Percentiles rank a stretch among this genome's conserved stretches.
Conservation (phyloP, 2,888 invertebrate species). For the Drosophila melanosoma region DNA sequence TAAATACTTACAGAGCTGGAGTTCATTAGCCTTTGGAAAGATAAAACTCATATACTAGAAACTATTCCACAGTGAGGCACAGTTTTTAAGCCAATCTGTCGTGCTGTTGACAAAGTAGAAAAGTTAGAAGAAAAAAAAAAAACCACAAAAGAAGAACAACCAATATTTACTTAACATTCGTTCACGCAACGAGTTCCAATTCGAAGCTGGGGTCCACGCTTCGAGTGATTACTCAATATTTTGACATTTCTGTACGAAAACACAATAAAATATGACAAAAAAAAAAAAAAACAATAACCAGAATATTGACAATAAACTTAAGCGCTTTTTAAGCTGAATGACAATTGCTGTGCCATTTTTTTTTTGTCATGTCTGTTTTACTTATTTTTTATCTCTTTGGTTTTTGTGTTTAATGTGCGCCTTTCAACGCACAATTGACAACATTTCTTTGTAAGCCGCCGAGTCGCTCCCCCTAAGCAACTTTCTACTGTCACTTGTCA, state of each 20-base stretch:
- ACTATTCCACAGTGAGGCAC: conserved; percentile 26
- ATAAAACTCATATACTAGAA: conserved; percentile 34
- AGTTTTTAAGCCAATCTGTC: conserved; percentile 36
- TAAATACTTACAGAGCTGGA: neutral
- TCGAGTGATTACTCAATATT: conserved; percentile 77
- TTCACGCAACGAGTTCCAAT: conserved; percentile 56
- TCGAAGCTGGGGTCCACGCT: conserved; percentile 52
- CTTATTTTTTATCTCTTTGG: conserved; percentile 14
- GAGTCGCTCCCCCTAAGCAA: conserved; percentile 57
- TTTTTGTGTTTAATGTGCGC: conserved; percentile 22
- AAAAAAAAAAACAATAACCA: conserved; percentile 44
- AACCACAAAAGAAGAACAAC: conserved; percentile 32
- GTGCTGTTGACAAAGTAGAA: conserved; percentile 48
- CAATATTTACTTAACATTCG: conserved; percentile 73
- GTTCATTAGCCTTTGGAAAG: conserved; percentile 53
- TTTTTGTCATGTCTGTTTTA: conserved; percentile 4
- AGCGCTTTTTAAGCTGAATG: conserved; percentile 75
- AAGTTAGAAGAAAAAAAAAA: conserved; percentile 3
- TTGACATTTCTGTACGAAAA: conserved; percentile 68
- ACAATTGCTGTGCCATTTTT: conserved; percentile 80
- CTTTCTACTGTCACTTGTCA: conserved; percentile 79
- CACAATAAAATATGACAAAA: conserved; percentile 7
- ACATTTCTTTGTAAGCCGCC: conserved; percentile 54
- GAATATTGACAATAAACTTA: conserved; percentile 79
- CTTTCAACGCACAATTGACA: conserved; percentile 65